These are phyloP conservation scores for Pediacus dermestoides DNA, from an alignment of 2,888 invertebrate genomes.

Conservation along the genomic window DNA sequence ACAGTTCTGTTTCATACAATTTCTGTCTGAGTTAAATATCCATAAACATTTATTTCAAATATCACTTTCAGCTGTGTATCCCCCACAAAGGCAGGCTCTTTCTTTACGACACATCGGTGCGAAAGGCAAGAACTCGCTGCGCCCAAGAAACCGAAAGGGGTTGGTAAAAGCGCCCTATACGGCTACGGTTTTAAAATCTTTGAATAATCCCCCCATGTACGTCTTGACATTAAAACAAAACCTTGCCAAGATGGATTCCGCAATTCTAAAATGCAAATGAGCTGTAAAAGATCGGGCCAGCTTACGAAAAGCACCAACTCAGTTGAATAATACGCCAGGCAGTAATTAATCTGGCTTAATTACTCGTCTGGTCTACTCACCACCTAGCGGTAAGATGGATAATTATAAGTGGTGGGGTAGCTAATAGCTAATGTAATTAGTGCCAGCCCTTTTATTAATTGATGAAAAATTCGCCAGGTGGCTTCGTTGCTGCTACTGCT, in stretches of 20 bases:
- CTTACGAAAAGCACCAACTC: slow-evolving; percentile 37
- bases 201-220: slow-evolving; percentile 41
- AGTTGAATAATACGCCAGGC: slow-evolving; percentile 32
- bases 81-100: no score
- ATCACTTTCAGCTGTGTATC: no score
- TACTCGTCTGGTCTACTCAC: slow-evolving; percentile 34
- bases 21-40: no score
- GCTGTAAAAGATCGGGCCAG: slow-evolving; percentile 48
- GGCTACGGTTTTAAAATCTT: slow-evolving; percentile 24
- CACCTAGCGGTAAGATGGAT: slow-evolving; percentile 42
- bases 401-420: slow-evolving; percentile 44
- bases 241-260: slow-evolving; percentile 44
- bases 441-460: slow-evolving; percentile 44
- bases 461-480: slow-evolving; percentile 45
- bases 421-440: slow-evolving; percentile 48
- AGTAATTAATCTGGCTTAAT: slow-evolving; percentile 39
- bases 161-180: slow-evolving; percentile 15
- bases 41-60: no score
- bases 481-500: slow-evolving; percentile 28
- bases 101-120: no score
- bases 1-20: no score
- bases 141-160: slow-evolving; percentile 20
- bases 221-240: slow-evolving; percentile 45
- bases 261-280: slow-evolving; percentile 50
- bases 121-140: not conserved